Base-by-base conservation (phyloP, 1,140 invertebrate species). In the Dysdera silvatica region DNA sequence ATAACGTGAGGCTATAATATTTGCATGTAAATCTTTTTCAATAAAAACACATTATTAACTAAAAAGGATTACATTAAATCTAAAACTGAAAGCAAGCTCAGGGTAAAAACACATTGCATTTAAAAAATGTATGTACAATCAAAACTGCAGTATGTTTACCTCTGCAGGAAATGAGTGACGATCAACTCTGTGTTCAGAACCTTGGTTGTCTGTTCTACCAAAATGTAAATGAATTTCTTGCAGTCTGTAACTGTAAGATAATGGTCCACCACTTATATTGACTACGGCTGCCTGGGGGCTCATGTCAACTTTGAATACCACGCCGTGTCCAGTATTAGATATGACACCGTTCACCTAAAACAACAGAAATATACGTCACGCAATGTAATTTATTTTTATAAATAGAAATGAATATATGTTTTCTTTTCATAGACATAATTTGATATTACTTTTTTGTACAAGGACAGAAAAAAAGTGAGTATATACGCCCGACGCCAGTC, bases 211-310 rank as follows among this genome's bases (percentile, higher is more conserved):
- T 43, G 87, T 86, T 54, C 84, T 82, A 20, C 93, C 93, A 74
- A 94, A 97, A 76, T 97, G 93, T 71, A 96, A 88, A 75, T 95
- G 92, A 71, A 98, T 89, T 74, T 94, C 89, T 72, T 92, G 87
- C 69, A 94, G 91, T 75, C 92, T 88, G 79, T 96, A 98, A 67
- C 88, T 89, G 78, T 98, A 98, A 51, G 91, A 92, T 23, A 96
- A 80, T 4, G 94, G 93, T 3, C 94, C 94, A 0, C 90, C 90
- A 0, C 88, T 90, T 56, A 97, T 88, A 77, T 95, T 96, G 66
- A 95, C 86, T 68, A 86, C 73, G 85, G 86, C 62, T 85, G 81
- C 72, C 87, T 87, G 18, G 84, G 86, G 68, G 87, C 85, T 70
- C 23, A 41, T 89, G 71, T 94, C 89, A 29, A 92, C 86, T 1